Evolutionary conservation across 2,113 vertebrate species (phyloP), one percentile per base, ranked within the genome.

Genomic region (Psephotus haematonotus): DNA sequence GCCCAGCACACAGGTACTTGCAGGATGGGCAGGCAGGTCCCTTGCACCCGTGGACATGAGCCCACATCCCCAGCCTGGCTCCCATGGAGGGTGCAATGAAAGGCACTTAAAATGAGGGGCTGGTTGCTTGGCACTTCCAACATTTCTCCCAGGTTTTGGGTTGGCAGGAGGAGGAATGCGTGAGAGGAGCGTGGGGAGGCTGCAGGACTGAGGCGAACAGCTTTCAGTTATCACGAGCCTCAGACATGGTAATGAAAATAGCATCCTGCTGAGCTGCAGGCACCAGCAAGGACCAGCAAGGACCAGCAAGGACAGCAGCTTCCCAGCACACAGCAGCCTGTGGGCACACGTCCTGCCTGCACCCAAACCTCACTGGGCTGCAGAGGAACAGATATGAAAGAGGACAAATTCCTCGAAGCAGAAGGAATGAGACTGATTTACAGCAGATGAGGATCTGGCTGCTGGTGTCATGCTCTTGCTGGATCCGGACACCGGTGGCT

Each of bases 401-500:
- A 24, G 43, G 39, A 68, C 50, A 74, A 47, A 63, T 28, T 29
- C 31, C 71, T 39, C 43, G 68, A 3, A 63, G 41, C 31, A 29
- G 57, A 46, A 74, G 77, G 43, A 47, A 11, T 0, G 0, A 46
- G 55, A 1, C 3, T 20, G 0, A 15, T 65, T 53, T 13, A n/a
- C 46, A 59, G 71, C 24, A 31, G 76, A 0, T 16, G 68, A 59
- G 44, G 43, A 8, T 74, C 47, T 68, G 74, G 57, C 57, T 71
- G 43, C 39, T 46, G 67, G 41, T 37, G 15, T 43, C 17, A 9
- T 14, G n/a, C 10, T 79, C 24, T 25, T 59, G 50, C 37, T 69
- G 86, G 17, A 50, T 4, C 5, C 11, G 17, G 64, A 39, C 20
- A 5, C 4, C 1, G 44, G 35, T n/a, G 69, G 46, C 8, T 50